phyloP scores from a whole-genome alignment of 2,797 vertebrate genomes.

The Staurois parvus region DNA sequence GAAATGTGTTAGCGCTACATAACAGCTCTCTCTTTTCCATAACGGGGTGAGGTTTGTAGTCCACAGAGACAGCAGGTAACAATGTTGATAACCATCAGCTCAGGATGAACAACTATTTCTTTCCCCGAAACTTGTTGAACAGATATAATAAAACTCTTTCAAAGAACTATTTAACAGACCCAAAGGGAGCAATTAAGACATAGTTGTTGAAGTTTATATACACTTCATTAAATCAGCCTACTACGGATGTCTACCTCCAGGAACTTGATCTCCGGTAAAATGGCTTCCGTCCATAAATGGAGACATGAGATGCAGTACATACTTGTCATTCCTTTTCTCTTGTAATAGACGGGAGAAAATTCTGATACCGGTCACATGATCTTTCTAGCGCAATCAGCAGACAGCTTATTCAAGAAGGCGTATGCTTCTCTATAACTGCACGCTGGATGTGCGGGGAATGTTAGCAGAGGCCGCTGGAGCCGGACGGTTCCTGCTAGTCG shows the following conservation, averaged over 20 bases:
- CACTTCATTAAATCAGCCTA: no score
- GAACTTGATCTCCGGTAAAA: conserved; percentile 7
- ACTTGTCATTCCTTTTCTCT: background rate
- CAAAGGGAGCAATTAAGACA: no score
- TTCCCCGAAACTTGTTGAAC: no score
- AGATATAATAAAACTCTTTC: no score
- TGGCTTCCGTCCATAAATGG: background rate
- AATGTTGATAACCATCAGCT: no score
- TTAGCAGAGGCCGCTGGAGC: background rate
- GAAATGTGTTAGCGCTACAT: no score
- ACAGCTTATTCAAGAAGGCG: background rate
- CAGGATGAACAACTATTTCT: no score
- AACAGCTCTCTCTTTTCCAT: no score
- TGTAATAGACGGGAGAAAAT: background rate
- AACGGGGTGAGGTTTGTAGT: no score
- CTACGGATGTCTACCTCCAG: background rate
- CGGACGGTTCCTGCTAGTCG: background rate
- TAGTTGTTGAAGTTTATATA: no score
- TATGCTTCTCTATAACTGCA: background rate
- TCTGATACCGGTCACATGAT: background rate
- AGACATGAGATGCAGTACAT: background rate
- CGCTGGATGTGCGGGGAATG: background rate
- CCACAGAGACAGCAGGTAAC: no score
- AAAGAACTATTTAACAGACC: no score
- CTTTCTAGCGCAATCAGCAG: background rate